Percentiles rank a stretch among this genome's conserved stretches.
phyloP scores from a whole-genome alignment of 2,888 invertebrate species.

The Dynastes tityus region DNA sequence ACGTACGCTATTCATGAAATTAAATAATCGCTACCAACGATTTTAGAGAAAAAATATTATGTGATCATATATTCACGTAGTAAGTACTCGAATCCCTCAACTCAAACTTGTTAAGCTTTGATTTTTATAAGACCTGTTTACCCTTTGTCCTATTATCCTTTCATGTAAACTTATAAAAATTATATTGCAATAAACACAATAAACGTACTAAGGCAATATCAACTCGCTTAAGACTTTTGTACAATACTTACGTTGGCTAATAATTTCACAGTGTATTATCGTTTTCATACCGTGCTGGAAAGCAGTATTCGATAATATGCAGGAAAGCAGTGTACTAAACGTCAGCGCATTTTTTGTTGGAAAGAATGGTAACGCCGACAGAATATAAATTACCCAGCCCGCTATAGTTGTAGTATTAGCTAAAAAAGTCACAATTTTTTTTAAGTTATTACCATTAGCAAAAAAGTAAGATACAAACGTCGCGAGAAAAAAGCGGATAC shows the following conservation, averaged over 20 bases:
- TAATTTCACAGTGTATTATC: slow-evolving; percentile 80
- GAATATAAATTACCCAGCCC: not conserved
- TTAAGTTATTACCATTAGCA: slow-evolving; percentile 70
- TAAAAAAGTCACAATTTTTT: not conserved
- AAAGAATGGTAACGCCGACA: slow-evolving; percentile 79
- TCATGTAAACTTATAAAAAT: too few relatives aligned
- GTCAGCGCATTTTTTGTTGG: slow-evolving; percentile 68
- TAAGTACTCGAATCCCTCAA: too few relatives aligned
- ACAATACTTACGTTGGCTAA: slow-evolving; percentile 74
- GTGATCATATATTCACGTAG: too few relatives aligned
- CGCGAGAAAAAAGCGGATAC: slow-evolving; percentile 81
- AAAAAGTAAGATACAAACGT: slow-evolving; percentile 70
- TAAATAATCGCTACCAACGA: too few relatives aligned
- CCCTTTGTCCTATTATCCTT: too few relatives aligned
- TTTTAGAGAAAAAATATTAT: too few relatives aligned
- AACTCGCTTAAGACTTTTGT: not conserved
- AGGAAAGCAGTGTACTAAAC: slow-evolving; percentile 75
- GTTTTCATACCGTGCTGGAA: slow-evolving; percentile 85
- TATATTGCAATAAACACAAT: too few relatives aligned
- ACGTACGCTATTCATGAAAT: too few relatives aligned
- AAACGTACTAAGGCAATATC: too few relatives aligned
- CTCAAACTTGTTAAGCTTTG: too few relatives aligned
- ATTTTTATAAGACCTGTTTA: too few relatives aligned
- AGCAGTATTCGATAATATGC: slow-evolving; percentile 82
- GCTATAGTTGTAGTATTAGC: not conserved